phyloP scores from a whole-genome alignment of 1,140 invertebrate genomes.

The Neodiprion lecontei region DNA sequence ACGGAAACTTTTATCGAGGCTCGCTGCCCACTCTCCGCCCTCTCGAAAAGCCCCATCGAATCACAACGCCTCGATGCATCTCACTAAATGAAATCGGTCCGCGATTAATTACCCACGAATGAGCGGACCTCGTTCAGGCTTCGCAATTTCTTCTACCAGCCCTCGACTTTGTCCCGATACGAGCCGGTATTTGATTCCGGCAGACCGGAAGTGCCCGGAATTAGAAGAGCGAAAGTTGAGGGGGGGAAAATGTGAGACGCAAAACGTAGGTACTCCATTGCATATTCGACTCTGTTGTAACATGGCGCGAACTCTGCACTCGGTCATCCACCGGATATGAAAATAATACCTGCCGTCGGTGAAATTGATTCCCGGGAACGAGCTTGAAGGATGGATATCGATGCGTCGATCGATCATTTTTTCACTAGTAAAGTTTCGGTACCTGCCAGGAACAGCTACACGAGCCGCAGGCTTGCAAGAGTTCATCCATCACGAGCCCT shows the following conservation, averaged over 20 bases:
- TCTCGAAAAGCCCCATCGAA: not conserved
- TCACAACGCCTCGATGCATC: not conserved
- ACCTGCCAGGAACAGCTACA: constrained; percentile 11
- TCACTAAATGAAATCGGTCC: constrained; percentile 1
- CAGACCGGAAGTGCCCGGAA: too few relatives aligned
- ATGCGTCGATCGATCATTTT: constrained; percentile 30
- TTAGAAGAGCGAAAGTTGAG: too few relatives aligned
- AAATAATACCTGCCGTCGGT: not conserved
- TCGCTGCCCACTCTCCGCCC: not conserved
- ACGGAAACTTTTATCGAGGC: constrained; percentile 2
- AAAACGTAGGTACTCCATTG: too few relatives aligned
- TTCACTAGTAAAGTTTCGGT: constrained; percentile 27
- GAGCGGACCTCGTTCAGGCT: not conserved
- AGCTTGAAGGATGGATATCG: not conserved
- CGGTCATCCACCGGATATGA: too few relatives aligned
- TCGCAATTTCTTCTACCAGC: too few relatives aligned
- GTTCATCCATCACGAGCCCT: constrained; percentile 12
- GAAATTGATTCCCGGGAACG: not conserved
- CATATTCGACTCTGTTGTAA: too few relatives aligned
- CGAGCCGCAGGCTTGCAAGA: not conserved
- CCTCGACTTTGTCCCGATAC: too few relatives aligned
- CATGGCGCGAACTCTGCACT: too few relatives aligned
- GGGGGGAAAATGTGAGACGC: too few relatives aligned
- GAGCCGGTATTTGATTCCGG: too few relatives aligned
- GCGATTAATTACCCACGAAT: constrained; percentile 2